Base-by-base conservation (phyloP, 2,888 invertebrate species). In the Hololepta plana region DNA sequence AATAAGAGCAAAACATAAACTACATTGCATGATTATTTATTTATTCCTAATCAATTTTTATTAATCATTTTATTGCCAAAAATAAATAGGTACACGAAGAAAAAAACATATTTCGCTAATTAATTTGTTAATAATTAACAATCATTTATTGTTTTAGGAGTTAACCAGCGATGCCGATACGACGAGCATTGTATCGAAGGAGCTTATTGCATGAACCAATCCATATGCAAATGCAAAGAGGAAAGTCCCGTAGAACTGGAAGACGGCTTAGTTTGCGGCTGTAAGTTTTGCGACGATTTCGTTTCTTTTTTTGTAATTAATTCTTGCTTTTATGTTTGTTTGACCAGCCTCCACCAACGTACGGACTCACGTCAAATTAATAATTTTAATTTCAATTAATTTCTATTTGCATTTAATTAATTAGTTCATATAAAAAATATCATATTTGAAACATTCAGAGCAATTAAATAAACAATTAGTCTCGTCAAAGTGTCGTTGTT, bases 131-230 rank as follows among this genome's bases (percentile, higher is more conserved):
- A 4, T 10, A 10, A 3, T 22, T 22, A 12, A 17, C 6, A 6
- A 7, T 7, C 4, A 33, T 26, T 23, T n/a, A n/a, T n/a, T n/a
- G n/a, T n/a, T n/a, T n/a, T 29, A 55, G 55, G 44, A 30, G 42
- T 55, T 2, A 47, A 47, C 26, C 45, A 51, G 32, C 44, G 36
- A 34, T 55, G 55, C 37, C 35, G 42, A 22, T 55, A 55, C 30
- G 55, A 55, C 34, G 50, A 49, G 29, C 51, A 55, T 28, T 55
- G 55, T 35, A 50, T 55, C 28, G 47, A 49, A 22, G 51, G 51
- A 4, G 54, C 53, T 3, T 55, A 40, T 36, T 55, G 55, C 36
- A 43, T 50, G 40, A 41, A 46, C 26, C 51, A 52, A 37, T 39
- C 38, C 12, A 41, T 37, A 20, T 55, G 55, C 34, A 43, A 47